Conservation (phyloP, 2,888 invertebrate species). For the Boloria selene region DNA sequence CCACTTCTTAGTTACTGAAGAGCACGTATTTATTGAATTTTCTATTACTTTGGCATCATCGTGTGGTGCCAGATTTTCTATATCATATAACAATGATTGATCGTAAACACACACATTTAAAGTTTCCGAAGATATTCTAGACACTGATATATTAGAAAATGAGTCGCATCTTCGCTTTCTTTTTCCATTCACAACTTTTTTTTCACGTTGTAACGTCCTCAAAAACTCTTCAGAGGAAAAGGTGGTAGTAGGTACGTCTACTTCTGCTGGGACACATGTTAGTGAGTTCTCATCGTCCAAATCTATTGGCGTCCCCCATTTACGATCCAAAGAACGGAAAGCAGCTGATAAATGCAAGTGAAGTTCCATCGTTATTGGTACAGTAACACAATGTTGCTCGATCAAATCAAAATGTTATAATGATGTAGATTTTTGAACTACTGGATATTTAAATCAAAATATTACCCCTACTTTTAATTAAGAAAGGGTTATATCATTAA, state of each 20-base stretch:
- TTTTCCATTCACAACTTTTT: background rate
- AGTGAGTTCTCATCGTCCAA: constrained; percentile 2
- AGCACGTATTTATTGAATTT: background rate
- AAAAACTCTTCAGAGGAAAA: constrained; percentile 15
- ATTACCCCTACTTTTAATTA: background rate
- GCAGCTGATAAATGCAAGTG: constrained; percentile 15
- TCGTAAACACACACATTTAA: constrained; percentile 1
- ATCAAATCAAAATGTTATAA: background rate
- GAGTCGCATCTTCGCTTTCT: constrained; percentile 11
- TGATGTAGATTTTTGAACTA: background rate
- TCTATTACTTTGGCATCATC: background rate
- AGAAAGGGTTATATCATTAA: constrained; percentile 13
- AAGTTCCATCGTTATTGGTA: constrained; percentile 12
- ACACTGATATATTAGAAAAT: constrained; percentile 7
- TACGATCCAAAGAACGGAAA: constrained; percentile 12
- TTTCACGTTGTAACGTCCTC: constrained; percentile 1
- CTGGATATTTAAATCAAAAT: constrained; percentile 13
- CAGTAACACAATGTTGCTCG: background rate
- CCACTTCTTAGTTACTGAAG: background rate
- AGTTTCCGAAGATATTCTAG: background rate
- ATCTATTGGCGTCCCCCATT: constrained; percentile 18
- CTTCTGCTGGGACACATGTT: constrained; percentile 1
- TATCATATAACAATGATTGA: background rate
- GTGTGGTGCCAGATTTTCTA: background rate
- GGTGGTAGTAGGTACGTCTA: constrained; percentile 6